Percentiles rank a stretch among this genome's conserved stretches.
Evolutionary conservation across 2,113 vertebrate genomes (phyloP).

Genomic region (Kryptolebias marmoratus): DNA sequence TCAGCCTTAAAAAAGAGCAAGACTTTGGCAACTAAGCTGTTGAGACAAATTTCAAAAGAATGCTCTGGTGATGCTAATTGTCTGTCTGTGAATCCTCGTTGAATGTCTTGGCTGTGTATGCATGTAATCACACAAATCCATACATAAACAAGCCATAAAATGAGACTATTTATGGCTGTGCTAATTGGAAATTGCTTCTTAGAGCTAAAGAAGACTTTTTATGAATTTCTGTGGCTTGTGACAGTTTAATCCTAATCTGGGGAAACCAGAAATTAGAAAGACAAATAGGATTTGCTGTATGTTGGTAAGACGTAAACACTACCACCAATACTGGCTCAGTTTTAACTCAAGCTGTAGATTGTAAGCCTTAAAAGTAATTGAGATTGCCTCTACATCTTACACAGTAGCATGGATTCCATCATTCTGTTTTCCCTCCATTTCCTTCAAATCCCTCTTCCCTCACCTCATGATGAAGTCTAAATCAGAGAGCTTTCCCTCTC

Average conservation of each 20-base stretch:
- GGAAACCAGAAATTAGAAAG: no score
- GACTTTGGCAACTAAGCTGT: slow-evolving; percentile 19
- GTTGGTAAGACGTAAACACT: not conserved
- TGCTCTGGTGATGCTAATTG: slow-evolving; percentile 17
- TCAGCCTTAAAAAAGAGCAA: not conserved
- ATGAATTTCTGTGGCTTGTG: no score
- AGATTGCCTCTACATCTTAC: not conserved
- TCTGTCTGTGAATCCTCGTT: no score
- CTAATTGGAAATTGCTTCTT: slow-evolving; percentile 43
- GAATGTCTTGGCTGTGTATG: no score
- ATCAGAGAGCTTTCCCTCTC: slow-evolving; percentile 18
- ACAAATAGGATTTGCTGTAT: slow-evolving; percentile 24
- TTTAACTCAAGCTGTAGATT: not conserved
- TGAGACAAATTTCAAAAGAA: slow-evolving; percentile 40
- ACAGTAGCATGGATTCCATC: slow-evolving; percentile 6
- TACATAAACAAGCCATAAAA: no score
- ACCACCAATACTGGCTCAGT: not conserved
- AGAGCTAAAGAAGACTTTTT: slow-evolving; percentile 5
- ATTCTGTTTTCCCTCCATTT: not conserved
- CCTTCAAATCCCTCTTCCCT: not conserved
- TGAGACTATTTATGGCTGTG: not conserved
- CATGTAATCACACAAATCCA: no score
- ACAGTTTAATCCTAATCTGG: no score
- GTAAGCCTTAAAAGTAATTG: not conserved
- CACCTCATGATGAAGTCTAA: slow-evolving; percentile 8